Base-by-base conservation (phyloP, 2,888 invertebrate species). In the Lasioglossum vierecki region DNA sequence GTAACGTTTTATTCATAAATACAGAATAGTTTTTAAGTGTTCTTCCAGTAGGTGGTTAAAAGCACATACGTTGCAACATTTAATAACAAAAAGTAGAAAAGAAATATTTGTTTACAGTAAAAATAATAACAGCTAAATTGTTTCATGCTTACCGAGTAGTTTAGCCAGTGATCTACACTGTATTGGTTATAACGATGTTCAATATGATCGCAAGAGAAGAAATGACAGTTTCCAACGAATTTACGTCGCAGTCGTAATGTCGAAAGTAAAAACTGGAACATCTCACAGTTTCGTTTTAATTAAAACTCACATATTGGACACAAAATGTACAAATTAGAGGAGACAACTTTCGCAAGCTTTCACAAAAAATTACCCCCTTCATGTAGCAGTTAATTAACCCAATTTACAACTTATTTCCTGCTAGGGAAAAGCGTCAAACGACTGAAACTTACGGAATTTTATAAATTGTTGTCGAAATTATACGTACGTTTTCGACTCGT, bases 381-480 rank as follows among this genome's bases (percentile, higher is more conserved):
- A 41, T 22, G 22, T 57, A 26, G 22, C 63, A 73, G 49, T 81
- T 82, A 82, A 82, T 81, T 82, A 82, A 81, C 82, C 82, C 68
- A 82, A 82, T 82, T 82, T 75, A 44, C 82, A 82, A 82, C 73
- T 82, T 73, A 81, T 66, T 74, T 53, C 18, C 57, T 49, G 82
- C 22, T 53, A 22, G 6, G 26, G 66, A 41, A 44, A 9, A 68
- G 13, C 73, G 73, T 35, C 44, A 70, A 68, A 35, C 68, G 11
- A 26, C 73, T 18, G 81, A 57, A 73, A 82, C 82, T 66, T 82
- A 39, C 1, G 22, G 73, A 68, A 73, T 81, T 73, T 81, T 73
- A 35, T 35, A 39, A 82, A 82, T 66, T 66, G 8, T 30, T 53
- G 15, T 8, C 9, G 35, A 35, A 44, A 66, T 39, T 72, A 30